Base-by-base conservation (phyloP, 53 echinoderm and acorn worm species). In the Crossaster papposus region DNA sequence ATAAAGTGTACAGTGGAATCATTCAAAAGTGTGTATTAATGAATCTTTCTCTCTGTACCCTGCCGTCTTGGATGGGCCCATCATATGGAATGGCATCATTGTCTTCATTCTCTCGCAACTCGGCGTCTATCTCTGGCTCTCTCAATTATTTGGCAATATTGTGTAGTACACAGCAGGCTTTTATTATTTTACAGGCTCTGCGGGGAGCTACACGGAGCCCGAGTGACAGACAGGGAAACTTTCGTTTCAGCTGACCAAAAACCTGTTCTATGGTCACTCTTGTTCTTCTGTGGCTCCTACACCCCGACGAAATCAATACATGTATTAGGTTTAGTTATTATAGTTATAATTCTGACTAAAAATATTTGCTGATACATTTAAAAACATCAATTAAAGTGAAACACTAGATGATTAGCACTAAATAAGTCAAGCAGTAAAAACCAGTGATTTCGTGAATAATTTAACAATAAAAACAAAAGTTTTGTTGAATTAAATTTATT, bases 241-340 rank as follows among this genome's bases (percentile, higher is more conserved):
- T 80, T 9, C 68, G 23, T n/a, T 89, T 89, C 10, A 89, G 30
- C 70, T 89, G 89, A 2, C 89, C 89, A 51, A 79, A 79, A 4
- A 38, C 35, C 26, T 89, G 89, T 29, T 89, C 89, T 4, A 89
- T 68, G 0, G 3, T 20, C 14, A 70, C 89, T 58, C 72, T 38
- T 62, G 38, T 22, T 77, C 44, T 77, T 77, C 77, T 38, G 77
- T 77, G 77, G 22, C 77, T 77, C 38, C 77, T 77, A 23, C 6
- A 77, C n/a, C n/a, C n/a, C n/a, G n/a, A n/a, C n/a, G n/a, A n/a
- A n/a, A n/a, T n/a, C n/a, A n/a, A n/a, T n/a, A n/a, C n/a, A n/a
- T n/a, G n/a, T n/a, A n/a, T n/a, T n/a, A n/a, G n/a, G n/a, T n/a
- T n/a, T n/a, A n/a, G n/a, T n/a, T n/a, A n/a, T n/a, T n/a, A n/a